A percentile compares a stretch with the other conserved stretches of the same genome.
Evolutionary conservation across 1,140 invertebrate species (phyloP).

Genomic region (Epicauta chinensis): DNA sequence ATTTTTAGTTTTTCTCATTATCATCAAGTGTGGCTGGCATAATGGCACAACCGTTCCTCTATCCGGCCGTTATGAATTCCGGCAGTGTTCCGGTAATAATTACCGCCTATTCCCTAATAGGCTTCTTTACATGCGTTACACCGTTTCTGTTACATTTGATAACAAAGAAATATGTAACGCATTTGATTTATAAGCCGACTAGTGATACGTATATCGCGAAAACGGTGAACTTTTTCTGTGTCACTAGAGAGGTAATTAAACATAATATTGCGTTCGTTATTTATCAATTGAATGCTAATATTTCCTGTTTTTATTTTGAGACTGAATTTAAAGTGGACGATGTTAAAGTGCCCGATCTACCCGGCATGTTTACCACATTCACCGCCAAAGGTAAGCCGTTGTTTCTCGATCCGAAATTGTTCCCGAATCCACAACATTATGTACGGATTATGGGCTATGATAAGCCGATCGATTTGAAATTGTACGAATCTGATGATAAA

Average conservation of each 20-base stretch:
- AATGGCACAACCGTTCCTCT: constrained; percentile 64
- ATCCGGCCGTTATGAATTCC: constrained; percentile 52
- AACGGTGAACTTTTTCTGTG: constrained; percentile 60
- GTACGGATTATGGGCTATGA: constrained; percentile 84
- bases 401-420: constrained; percentile 67
- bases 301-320: constrained; percentile 48
- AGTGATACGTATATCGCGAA: constrained; percentile 63
- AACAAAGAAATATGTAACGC: constrained; percentile 79
- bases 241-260: constrained; percentile 52
- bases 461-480: constrained; percentile 77
- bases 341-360: constrained; percentile 68
- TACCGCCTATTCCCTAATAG: constrained; percentile 57
- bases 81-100: constrained; percentile 51
- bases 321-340: constrained; percentile 66
- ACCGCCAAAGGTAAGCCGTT: constrained; percentile 60
- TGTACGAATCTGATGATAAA: constrained; percentile 32
- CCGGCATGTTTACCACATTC: constrained; percentile 78
- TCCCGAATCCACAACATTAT: constrained; percentile 67
- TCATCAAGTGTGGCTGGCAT: constrained; percentile 64
- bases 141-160: constrained; percentile 76
- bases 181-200: constrained; percentile 61
- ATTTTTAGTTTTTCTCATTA: constrained; percentile 61
- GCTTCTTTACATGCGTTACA: constrained; percentile 75
- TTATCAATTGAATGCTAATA: constrained; percentile 1
- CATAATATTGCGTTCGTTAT: not conserved